Percentiles rank a stretch among this genome's conserved stretches.
These are phyloP conservation scores for Aphaenogaster ashmeadi DNA, from an alignment of 1,140 invertebrate species.

Conservation along the genomic window DNA sequence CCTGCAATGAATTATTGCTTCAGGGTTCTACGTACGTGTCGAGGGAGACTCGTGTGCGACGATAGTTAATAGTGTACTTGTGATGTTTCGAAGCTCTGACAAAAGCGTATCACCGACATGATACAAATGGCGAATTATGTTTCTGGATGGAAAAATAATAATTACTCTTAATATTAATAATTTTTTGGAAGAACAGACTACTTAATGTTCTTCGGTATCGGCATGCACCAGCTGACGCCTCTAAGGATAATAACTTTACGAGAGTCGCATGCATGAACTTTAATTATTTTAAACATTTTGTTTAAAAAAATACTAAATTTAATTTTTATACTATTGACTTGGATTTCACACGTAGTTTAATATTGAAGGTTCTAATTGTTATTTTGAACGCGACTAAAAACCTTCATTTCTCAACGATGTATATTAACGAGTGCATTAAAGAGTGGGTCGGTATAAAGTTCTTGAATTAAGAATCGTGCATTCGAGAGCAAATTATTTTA, in stretches of 20 bases:
- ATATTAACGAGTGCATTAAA: slow-evolving; percentile 4
- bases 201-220: neutral
- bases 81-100: neutral
- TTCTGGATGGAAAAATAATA: neutral
- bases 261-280: too few species aligned
- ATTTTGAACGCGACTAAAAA: neutral
- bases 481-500: slow-evolving; percentile 38
- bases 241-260: too few species aligned
- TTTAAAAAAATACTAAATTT: neutral
- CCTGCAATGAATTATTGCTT: slow-evolving; percentile 65
- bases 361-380: slow-evolving; percentile 5
- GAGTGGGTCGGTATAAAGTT: neutral
- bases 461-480: neutral
- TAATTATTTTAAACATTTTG: neutral
- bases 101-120: neutral
- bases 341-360: neutral
- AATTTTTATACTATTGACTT: neutral
- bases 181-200: neutral
- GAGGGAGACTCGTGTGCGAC: neutral
- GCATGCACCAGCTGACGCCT: too few species aligned
- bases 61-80: slow-evolving; percentile 16
- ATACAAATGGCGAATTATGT: neutral
- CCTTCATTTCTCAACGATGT: neutral
- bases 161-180: neutral
- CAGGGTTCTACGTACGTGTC: neutral